phyloP scores from a whole-genome alignment of 2,797 vertebrate species.

The Cebuella pygmaea region DNA sequence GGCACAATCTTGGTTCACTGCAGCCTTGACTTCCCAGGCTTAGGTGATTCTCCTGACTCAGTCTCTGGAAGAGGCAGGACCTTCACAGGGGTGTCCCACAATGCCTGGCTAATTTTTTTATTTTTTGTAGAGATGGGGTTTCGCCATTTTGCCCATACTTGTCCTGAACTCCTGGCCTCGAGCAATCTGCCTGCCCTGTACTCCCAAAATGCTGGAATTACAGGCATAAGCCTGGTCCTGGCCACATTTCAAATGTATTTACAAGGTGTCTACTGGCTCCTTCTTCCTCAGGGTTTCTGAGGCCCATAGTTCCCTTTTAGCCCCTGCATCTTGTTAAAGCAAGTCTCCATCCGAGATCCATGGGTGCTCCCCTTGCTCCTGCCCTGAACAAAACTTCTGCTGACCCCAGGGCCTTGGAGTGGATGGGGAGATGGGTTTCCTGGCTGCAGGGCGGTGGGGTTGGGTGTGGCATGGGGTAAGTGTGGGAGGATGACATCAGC shows the following conservation, averaged over 20 bases:
- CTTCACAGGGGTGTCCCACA: background rate
- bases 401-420: background rate
- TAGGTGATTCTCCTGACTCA: background rate
- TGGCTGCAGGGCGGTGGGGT: fast-evolving
- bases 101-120: background rate
- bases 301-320: background rate
- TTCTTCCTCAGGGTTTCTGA: background rate
- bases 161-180: background rate
- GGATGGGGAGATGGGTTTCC: background rate
- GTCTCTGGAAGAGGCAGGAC: background rate
- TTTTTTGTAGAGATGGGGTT: background rate
- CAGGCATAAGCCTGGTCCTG: background rate
- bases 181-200: background rate
- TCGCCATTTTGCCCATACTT: background rate
- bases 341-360: background rate
- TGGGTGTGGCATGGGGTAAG: fast-evolving
- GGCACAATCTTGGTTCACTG: background rate
- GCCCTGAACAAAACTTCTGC: no score
- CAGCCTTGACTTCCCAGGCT: background rate
- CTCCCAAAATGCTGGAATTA: background rate
- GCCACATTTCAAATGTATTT: background rate
- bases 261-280: background rate
- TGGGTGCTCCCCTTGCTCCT: fast-evolving
- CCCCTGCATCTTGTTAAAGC: background rate
- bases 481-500: background rate